Percentiles rank a stretch among this genome's conserved stretches.
Evolutionary conservation across 2,888 invertebrate genomes (phyloP).

Genomic region (Meteorus colon): DNA sequence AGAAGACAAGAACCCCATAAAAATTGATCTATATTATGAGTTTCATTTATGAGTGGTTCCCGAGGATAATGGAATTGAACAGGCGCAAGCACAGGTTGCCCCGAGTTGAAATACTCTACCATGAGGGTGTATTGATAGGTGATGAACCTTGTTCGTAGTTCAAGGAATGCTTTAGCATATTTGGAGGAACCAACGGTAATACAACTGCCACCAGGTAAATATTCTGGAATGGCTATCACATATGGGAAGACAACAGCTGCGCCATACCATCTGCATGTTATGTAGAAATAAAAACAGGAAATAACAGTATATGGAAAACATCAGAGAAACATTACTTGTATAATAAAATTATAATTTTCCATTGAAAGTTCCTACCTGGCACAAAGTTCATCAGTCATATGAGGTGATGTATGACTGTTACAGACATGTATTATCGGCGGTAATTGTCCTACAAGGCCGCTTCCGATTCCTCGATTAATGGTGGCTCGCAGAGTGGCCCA

Average conservation of each 20-base stretch:
- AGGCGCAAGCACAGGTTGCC: slow-evolving; percentile 53
- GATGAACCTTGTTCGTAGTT: slow-evolving; percentile 49
- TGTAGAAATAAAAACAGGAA: background rate
- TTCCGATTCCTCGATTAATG: slow-evolving; percentile 48
- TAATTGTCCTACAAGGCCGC: slow-evolving; percentile 53
- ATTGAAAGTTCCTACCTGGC: slow-evolving; percentile 47
- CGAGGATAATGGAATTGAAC: slow-evolving; percentile 52
- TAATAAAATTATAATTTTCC: background rate
- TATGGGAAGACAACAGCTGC: slow-evolving; percentile 56
- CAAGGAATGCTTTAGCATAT: slow-evolving; percentile 48
- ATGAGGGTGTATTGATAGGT: slow-evolving; percentile 54
- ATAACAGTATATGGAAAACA: no score
- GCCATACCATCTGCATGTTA: slow-evolving; percentile 55
- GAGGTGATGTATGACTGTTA: slow-evolving; percentile 37
- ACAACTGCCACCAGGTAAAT: slow-evolving; percentile 52
- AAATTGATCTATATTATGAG: slow-evolving; percentile 52
- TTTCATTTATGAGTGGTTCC: slow-evolving; percentile 36
- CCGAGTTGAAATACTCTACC: slow-evolving; percentile 43
- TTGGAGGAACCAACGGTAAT: slow-evolving; percentile 45
- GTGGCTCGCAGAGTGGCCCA: slow-evolving; percentile 47
- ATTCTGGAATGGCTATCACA: slow-evolving; percentile 50
- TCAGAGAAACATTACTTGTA: background rate
- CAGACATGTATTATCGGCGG: slow-evolving; percentile 57
- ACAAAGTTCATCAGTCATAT: slow-evolving; percentile 54
- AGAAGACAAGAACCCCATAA: slow-evolving; percentile 58